Base-by-base conservation (phyloP, 2,113 vertebrate genomes). In the Stomatorhinus ivindoensis region DNA sequence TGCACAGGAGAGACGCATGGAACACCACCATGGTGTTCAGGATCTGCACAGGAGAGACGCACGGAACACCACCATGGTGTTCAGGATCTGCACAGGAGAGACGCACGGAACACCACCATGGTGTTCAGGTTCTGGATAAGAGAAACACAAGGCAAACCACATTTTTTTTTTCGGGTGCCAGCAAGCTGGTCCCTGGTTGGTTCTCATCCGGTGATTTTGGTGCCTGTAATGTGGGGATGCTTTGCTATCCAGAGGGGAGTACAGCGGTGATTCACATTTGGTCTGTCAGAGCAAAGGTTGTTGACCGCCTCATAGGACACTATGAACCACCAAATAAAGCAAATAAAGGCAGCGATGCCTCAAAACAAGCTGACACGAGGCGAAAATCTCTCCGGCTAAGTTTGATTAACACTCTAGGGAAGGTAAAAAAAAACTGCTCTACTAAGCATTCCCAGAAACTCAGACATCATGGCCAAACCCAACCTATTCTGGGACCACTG, bases 21-120 rank as follows among this genome's bases (percentile, higher is more conserved):
- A 24, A 65, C 8, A 65, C n/a, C 58, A n/a, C 58, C 0, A 97
- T 96, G 94, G 97, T 98, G 96, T 99, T 99, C 93, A 99, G 94
- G 92, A 98, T 99, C 98, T 99, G 69, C 39, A 86, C n/a, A 73
- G 10, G 88, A 48, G 15, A 85, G 19, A 87, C 13, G 80, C n/a
- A 86, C 11, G 13, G 8, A 86, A 48, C 53, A 17, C 55, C 55
- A 50, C 10, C 10, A 50, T 50, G 48, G 48, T 50, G 48, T 50
- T 50, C 11, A 50, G 48, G 48, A 13, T 50, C 48, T 50, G 10
- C 11, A 50, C 11, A 50, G 48, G 48, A 11, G 11, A 50, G 48
- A 50, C 0, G 0, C 46, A 46, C 46, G 46, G 8, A 46, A 46
- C 48, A 50, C 50, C 13, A 4, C 50, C 50, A 51, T 51, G 50